These are phyloP conservation scores for Bradynema listronoti DNA, from an alignment of 1,140 invertebrate species.

Conservation along the genomic window DNA sequence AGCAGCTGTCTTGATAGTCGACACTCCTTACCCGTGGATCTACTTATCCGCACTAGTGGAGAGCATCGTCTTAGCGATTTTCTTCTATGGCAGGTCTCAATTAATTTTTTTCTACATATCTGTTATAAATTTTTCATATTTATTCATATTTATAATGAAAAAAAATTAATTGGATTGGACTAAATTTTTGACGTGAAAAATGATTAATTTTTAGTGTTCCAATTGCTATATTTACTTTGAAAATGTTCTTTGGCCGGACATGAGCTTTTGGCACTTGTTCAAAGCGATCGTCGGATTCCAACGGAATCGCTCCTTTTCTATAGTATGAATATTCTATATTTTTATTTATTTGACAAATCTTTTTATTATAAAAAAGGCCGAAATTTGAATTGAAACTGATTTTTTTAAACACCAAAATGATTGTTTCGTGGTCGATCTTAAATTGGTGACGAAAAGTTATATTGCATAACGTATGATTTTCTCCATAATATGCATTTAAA, in stretches of 20 bases:
- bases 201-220: slow-evolving; percentile 34
- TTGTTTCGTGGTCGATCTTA: background rate
- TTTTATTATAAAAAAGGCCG: background rate
- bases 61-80: slow-evolving; percentile 92
- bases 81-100: slow-evolving; percentile 80
- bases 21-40: slow-evolving; percentile 71
- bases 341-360: background rate
- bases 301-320: slow-evolving; percentile 12
- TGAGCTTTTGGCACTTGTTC: slow-evolving; percentile 45
- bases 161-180: slow-evolving; percentile 15
- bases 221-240: slow-evolving; percentile 49
- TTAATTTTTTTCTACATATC: no score
- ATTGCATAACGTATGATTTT: background rate
- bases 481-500: background rate
- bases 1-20: slow-evolving; percentile 73
- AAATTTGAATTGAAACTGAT: background rate
- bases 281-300: slow-evolving; percentile 48
- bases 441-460: background rate
- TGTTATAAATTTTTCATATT: background rate
- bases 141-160: slow-evolving; percentile 11
- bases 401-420: background rate
- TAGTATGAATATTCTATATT: slow-evolving; percentile 3
- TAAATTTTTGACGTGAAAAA: background rate
- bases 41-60: slow-evolving; percentile 88
- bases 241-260: slow-evolving; percentile 52